phyloP scores from a whole-genome alignment of 2,113 vertebrate species.

The Mola mola region DNA sequence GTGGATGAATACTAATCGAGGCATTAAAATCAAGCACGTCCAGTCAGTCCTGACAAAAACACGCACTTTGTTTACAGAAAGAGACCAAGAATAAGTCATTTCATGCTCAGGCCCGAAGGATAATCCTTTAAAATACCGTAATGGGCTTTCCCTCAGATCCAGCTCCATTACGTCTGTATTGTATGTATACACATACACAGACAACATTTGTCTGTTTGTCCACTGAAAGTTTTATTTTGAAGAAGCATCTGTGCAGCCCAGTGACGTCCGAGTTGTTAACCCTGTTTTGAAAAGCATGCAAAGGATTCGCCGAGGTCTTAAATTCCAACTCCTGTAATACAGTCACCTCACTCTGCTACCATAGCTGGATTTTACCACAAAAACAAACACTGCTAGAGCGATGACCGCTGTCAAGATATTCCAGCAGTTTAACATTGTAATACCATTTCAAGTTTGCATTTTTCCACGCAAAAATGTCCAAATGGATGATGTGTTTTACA shows the following conservation, averaged over 20 bases:
- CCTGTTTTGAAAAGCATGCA: constrained; percentile 4
- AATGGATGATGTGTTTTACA: no score
- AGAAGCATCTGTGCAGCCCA: neutral
- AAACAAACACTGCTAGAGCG: constrained; percentile 33
- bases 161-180: constrained; percentile 5
- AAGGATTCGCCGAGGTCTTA: constrained; percentile 11
- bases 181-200: neutral
- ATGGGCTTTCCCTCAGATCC: constrained; percentile 12
- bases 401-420: constrained; percentile 17
- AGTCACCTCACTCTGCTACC: constrained; percentile 51
- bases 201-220: constrained; percentile 21
- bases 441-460: neutral
- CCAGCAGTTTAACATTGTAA: neutral
- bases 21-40: constrained; percentile 49
- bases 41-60: constrained; percentile 13
- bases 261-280: constrained; percentile 37
- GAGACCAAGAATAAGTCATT: constrained; percentile 6
- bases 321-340: constrained; percentile 42
- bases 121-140: constrained; percentile 22
- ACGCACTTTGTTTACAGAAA: constrained; percentile 22
- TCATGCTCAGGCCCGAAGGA: constrained; percentile 6
- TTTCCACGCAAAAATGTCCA: no score
- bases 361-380: constrained; percentile 23
- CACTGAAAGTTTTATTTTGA: constrained; percentile 14
- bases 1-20: constrained; percentile 50